A percentile compares a stretch with the other conserved stretches of the same genome.
Evolutionary conservation across 2,888 invertebrate genomes (phyloP).

Genomic region (Mechanitis messenoides): DNA sequence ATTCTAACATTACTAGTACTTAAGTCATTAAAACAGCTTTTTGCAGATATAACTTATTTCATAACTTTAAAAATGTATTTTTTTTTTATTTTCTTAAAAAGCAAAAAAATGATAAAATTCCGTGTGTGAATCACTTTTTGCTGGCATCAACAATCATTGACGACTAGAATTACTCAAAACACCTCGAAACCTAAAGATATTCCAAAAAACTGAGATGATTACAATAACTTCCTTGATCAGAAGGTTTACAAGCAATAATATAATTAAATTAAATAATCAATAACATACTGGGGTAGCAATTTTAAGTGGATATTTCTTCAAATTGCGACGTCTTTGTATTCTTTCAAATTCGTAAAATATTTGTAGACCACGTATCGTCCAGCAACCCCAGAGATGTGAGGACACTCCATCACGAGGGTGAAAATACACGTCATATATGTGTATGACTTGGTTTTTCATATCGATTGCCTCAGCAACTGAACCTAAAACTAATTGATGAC

Average conservation of each 20-base stretch:
- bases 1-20: no score
- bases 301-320: conserved; percentile 47
- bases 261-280: neutral
- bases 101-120: no score
- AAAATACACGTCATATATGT: conserved; percentile 46
- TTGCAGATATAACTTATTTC: no score
- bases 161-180: no score
- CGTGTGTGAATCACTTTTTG: no score
- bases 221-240: no score
- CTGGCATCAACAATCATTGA: no score
- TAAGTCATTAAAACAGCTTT: no score
- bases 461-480: neutral
- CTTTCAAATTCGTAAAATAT: conserved; percentile 41
- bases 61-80: no score
- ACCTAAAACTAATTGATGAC: neutral
- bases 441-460: neutral
- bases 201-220: no score
- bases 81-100: no score
- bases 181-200: no score
- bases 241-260: neutral
- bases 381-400: conserved; percentile 50
- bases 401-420: conserved; percentile 47
- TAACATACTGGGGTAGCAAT: conserved; percentile 55
- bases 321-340: conserved; percentile 43
- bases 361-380: conserved; percentile 40